phyloP scores from a whole-genome alignment of 1,140 invertebrate species.

The Drusus annulatus region DNA sequence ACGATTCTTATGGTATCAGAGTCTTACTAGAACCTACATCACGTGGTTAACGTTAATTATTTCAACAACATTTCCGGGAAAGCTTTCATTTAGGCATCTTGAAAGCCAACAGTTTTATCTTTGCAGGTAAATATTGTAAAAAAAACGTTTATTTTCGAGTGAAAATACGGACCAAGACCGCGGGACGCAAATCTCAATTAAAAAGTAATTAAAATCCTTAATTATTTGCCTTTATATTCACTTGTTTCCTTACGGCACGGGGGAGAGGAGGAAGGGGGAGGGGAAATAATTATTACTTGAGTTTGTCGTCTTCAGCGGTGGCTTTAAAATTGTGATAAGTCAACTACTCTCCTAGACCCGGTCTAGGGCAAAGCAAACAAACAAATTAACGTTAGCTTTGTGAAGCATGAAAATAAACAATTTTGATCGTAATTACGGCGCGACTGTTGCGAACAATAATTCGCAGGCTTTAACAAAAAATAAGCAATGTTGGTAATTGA shows the following conservation, averaged over 20 bases:
- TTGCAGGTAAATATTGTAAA: background rate
- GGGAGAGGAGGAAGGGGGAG: background rate
- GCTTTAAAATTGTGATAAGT: background rate
- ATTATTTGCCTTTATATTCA: constrained; percentile 57
- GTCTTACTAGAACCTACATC: background rate
- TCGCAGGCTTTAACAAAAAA: too few relatives aligned
- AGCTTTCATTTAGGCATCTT: background rate
- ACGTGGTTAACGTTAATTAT: too few relatives aligned
- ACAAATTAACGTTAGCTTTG: constrained; percentile 3
- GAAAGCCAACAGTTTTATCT: constrained; percentile 24
- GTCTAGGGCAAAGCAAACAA: constrained; percentile 5
- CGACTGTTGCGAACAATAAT: background rate
- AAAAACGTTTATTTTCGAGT: constrained; percentile 50
- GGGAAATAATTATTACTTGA: constrained; percentile 25
- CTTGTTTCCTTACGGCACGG: constrained; percentile 11
- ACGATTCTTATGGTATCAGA: too few relatives aligned
- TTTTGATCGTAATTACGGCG: background rate
- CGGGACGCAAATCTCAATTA: constrained; percentile 51
- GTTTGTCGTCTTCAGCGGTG: background rate
- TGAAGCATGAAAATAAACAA: background rate
- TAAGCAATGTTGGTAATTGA: too few relatives aligned
- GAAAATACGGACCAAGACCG: constrained; percentile 46
- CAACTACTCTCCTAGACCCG: background rate
- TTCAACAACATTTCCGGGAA: background rate
- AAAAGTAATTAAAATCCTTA: constrained; percentile 59